A percentile compares a stretch with the other conserved stretches of the same genome.
Evolutionary conservation across 2,888 invertebrate genomes (phyloP).

Genomic region (Amaurobius ferox): DNA sequence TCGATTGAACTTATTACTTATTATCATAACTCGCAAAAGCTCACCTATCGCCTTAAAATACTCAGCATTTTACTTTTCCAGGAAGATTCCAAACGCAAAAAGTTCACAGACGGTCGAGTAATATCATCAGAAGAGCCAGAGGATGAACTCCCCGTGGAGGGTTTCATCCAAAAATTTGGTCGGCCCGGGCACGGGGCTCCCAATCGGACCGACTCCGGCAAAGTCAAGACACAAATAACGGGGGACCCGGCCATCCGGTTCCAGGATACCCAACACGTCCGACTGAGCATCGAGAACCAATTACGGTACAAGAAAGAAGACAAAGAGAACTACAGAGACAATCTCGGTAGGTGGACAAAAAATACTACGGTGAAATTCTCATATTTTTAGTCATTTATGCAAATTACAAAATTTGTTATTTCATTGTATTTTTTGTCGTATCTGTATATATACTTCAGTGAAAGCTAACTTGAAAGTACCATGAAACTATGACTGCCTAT

Average conservation of each 20-base stretch:
- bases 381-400: too few relatives aligned
- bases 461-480: too few relatives aligned
- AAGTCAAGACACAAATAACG: slow-evolving; percentile 77
- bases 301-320: slow-evolving; percentile 74
- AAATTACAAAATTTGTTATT: too few relatives aligned
- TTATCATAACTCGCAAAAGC: too few relatives aligned
- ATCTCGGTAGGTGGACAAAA: slow-evolving; percentile 74
- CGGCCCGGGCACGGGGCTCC: slow-evolving; percentile 78
- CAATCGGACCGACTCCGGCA: slow-evolving; percentile 77
- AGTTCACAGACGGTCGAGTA: slow-evolving; percentile 38
- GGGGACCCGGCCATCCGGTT: slow-evolving; percentile 83
- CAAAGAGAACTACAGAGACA: slow-evolving; percentile 74
- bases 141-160: slow-evolving; percentile 37
- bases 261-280: slow-evolving; percentile 68
- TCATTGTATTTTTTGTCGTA: too few relatives aligned
- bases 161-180: slow-evolving; percentile 71
- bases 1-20: too few relatives aligned
- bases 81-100: slow-evolving; percentile 51
- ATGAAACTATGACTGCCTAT: too few relatives aligned
- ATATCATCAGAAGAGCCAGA: background rate
- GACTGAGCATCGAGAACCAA: slow-evolving; percentile 73
- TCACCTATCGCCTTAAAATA: too few relatives aligned
- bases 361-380: too few relatives aligned
- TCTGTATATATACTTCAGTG: too few relatives aligned
- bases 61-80: background rate